Conservation (phyloP, 2,113 vertebrate genomes). For the Nothoprocta pentlandii region DNA sequence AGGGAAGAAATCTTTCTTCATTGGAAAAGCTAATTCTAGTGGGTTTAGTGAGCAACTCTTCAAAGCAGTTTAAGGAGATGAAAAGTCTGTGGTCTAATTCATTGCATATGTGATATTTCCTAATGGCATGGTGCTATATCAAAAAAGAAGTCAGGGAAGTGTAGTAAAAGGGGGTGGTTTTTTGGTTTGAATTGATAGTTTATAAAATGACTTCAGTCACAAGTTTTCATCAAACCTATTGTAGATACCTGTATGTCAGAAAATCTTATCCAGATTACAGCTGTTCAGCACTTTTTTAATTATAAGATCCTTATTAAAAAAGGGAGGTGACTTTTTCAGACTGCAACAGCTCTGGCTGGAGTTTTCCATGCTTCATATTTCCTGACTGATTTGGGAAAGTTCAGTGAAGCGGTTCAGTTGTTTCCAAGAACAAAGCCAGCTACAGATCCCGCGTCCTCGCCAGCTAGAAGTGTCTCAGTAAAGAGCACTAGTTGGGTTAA, state of each 20-base stretch:
- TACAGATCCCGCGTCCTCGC: conserved; percentile 7
- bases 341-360: neutral
- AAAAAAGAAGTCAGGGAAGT: neutral
- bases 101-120: conserved; percentile 59
- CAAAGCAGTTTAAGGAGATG: conserved; percentile 55
- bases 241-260: neutral
- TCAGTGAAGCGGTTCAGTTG: conserved; percentile 40
- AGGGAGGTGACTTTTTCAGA: neutral
- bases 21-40: conserved; percentile 31
- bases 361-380: neutral
- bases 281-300: neutral
- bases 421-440: conserved; percentile 59
- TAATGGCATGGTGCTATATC: neutral
- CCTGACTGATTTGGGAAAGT: neutral
- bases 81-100: conserved; percentile 55
- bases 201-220: neutral
- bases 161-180: neutral
- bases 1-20: conserved; percentile 19
- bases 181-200: neutral
- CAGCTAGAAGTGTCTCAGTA: neutral
- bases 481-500: conserved; percentile 34
- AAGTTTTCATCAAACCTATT: neutral
- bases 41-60: conserved; percentile 36
- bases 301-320: neutral
- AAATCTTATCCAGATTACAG: neutral